phyloP scores from a whole-genome alignment of 2,888 invertebrate genomes.

The Cheiracanthium punctorium region DNA sequence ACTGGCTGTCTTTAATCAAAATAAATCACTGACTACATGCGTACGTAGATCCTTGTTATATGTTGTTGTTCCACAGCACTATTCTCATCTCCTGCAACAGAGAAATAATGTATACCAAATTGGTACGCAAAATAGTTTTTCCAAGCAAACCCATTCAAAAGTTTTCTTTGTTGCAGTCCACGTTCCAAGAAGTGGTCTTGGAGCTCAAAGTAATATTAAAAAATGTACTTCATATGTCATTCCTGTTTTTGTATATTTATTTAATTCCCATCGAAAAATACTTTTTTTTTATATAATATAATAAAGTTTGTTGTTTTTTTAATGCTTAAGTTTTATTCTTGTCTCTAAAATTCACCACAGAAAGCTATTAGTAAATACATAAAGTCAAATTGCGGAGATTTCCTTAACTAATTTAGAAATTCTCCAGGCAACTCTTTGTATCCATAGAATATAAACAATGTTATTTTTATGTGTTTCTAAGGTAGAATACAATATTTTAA shows the following conservation, averaged over 20 bases:
- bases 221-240: not conserved
- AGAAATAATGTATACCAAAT: constrained; percentile 56
- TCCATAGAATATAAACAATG: too few species aligned
- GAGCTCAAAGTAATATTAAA: not conserved
- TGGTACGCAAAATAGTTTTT: constrained; percentile 35
- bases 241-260: not conserved
- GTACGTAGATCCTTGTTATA: not conserved
- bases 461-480: too few species aligned
- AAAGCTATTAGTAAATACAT: too few species aligned
- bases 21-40: not conserved
- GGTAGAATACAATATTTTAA: too few species aligned
- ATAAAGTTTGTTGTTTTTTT: constrained; percentile 4
- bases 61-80: not conserved
- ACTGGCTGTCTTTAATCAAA: too few species aligned
- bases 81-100: constrained; percentile 15
- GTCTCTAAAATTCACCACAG: too few species aligned
- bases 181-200: not conserved
- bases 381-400: too few species aligned
- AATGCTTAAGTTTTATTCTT: too few species aligned
- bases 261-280: not conserved
- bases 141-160: not conserved
- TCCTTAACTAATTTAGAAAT: too few species aligned
- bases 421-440: too few species aligned
- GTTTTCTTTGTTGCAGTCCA: constrained; percentile 20
- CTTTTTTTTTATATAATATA: not conserved